Conservation (phyloP, 2,797 vertebrate species). For the Meda fulgida region DNA sequence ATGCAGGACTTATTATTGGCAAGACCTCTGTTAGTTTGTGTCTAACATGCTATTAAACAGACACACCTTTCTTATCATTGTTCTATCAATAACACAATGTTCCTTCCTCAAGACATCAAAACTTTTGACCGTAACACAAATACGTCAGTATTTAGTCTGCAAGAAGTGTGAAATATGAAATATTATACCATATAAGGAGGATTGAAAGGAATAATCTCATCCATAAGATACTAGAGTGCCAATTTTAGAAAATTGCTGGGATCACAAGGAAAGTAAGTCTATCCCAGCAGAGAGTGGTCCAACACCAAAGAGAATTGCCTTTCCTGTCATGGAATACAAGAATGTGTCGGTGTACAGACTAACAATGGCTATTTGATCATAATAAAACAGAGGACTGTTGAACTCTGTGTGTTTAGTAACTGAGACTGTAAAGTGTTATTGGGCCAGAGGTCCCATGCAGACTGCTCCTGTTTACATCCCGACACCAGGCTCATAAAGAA, state of each 20-base stretch:
- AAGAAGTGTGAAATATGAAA: constrained; percentile 39
- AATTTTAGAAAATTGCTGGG: constrained; percentile 14
- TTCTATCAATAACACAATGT: constrained; percentile 64
- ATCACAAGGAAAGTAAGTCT: background rate
- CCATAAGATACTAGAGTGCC: background rate
- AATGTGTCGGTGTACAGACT: constrained; percentile 14
- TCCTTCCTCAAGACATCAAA: constrained; percentile 54
- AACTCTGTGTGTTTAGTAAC: constrained; percentile 31
- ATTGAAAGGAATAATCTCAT: constrained; percentile 35
- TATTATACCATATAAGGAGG: constrained; percentile 49
- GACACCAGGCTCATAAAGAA: constrained; percentile 19
- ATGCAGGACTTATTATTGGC: constrained; percentile 35
- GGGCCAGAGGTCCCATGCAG: constrained; percentile 6
- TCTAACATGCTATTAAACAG: constrained; percentile 53
- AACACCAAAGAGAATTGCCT: constrained; percentile 12
- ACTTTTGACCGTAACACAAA: constrained; percentile 26
- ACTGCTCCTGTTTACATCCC: constrained; percentile 17
- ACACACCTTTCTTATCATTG: constrained; percentile 63
- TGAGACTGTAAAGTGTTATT: constrained; percentile 35
- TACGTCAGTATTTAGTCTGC: constrained; percentile 10
- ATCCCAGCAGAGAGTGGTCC: background rate
- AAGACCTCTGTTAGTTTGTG: constrained; percentile 57
- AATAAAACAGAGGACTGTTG: constrained; percentile 17
- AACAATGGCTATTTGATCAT: constrained; percentile 39
- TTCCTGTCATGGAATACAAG: constrained; percentile 15